Evolutionary conservation across 2,888 invertebrate species (phyloP), one percentile per base, ranked within the genome.

Genomic region (Drosophila austrosaltans): DNA sequence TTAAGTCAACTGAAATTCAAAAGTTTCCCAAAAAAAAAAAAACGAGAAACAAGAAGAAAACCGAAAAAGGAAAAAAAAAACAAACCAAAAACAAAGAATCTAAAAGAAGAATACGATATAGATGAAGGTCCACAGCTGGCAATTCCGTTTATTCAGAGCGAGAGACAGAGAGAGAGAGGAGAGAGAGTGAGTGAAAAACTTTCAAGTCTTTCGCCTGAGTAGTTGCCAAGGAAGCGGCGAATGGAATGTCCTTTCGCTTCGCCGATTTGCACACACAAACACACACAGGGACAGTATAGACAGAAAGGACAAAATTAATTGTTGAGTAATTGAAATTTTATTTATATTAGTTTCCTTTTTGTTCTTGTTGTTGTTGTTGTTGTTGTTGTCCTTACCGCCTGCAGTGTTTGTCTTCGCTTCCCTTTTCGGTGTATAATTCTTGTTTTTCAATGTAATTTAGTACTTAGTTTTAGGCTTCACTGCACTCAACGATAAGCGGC

Each of bases 311-410:
- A 81, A 90, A 92, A 92, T 92, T 92, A 92, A 92, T 92, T 92
- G 92, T 91, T 92, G 91, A 92, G 90, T 92, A 92, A 92, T 92
- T 92, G 92, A 91, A 92, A 91, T 92, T 92, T 92, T 92, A 92
- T 92, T 92, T 92, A 92, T 91, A 91, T 92, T 90, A 91, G 91
- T 92, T 91, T 91, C 89, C 91, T 90, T 82, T 87, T 88, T 80
- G 76, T 73, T 71, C 64, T 63, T 68, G 63, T 22, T 72, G 63
- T 64, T 69, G 63, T 16, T 44, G 64, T 12, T 63, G 59, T 16
- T 40, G 61, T 63, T 63, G 73, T 16, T 16, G 16, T 10, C 4
- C 48, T 48, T 48, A 48, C 78, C 77, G 71, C 64, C 66, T 39
- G 53, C 57, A 68, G 72, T 75, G 72, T 72, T 68, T 69, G 61